A percentile compares a stretch with the other conserved stretches of the same genome.
phyloP scores from a whole-genome alignment of 2,113 vertebrate genomes.

The Otus sunia region DNA sequence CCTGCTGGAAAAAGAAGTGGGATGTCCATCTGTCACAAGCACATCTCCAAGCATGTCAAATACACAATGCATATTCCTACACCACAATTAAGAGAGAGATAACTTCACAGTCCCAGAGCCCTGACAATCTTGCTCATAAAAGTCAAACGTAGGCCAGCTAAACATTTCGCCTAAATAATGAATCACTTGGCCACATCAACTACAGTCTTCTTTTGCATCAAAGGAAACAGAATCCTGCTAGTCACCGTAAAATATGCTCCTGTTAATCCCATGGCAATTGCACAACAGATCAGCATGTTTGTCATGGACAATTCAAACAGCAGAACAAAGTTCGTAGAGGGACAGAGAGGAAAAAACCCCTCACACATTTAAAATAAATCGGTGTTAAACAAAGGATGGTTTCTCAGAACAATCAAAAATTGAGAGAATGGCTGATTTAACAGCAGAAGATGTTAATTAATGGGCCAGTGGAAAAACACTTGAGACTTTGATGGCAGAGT shows the following conservation, averaged over 20 bases:
- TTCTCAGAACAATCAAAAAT: background rate
- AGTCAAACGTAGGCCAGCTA: background rate
- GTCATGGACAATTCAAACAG: background rate
- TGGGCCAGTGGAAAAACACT: background rate
- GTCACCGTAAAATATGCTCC: background rate
- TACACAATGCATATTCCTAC: background rate
- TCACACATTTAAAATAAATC: background rate
- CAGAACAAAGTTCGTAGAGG: background rate
- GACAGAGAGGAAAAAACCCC: background rate
- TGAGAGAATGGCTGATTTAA: background rate
- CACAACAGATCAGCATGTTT: background rate
- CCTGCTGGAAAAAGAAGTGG: background rate
- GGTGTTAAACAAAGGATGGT: background rate
- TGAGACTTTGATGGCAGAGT: background rate
- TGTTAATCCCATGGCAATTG: background rate
- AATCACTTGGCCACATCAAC: background rate
- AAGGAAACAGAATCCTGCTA: slow-evolving; percentile 7
- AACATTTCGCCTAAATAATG: background rate
- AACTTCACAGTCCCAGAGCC: background rate
- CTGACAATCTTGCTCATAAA: background rate
- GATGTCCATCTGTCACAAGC: background rate
- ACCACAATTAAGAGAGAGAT: background rate
- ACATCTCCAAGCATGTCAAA: background rate
- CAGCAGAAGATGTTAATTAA: background rate
- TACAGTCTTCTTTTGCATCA: background rate